phyloP scores from a whole-genome alignment of 2,797 vertebrate species.

The Falco berigora region DNA sequence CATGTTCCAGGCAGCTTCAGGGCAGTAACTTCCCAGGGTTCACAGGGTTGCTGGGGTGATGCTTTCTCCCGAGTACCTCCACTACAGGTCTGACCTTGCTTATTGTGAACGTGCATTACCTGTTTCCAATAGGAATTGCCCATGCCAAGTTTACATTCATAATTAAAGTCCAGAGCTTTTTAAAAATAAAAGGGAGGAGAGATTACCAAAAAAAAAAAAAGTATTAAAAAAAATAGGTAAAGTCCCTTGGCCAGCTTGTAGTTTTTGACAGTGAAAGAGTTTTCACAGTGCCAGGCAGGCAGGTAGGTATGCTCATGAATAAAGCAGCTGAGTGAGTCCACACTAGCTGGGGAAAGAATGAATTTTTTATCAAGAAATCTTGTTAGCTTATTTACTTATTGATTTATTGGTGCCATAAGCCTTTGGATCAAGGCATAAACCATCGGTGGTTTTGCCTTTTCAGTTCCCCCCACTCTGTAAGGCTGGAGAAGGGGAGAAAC shows the following conservation, averaged over 20 bases:
- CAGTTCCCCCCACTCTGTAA: neutral
- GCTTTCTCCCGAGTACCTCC: neutral
- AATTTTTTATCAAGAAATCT: conserved; percentile 51
- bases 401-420: conserved; percentile 23
- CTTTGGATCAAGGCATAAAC: neutral
- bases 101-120: rapidly evolving
- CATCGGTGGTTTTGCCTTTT: neutral
- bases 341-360: neutral
- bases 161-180: neutral
- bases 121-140: neutral
- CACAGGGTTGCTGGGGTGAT: neutral
- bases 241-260: neutral
- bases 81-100: neutral
- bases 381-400: conserved; percentile 24
- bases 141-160: neutral
- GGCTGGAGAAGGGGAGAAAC: neutral
- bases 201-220: neutral
- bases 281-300: neutral
- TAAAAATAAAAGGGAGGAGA: neutral
- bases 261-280: neutral
- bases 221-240: neutral
- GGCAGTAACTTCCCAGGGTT: rapidly evolving
- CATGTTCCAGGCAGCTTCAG: neutral
- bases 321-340: conserved; percentile 13
- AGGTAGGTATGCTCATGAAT: neutral